These are phyloP conservation scores for Leptoclinus maculatus DNA, from an alignment of 2,797 vertebrate species.

Conservation along the genomic window DNA sequence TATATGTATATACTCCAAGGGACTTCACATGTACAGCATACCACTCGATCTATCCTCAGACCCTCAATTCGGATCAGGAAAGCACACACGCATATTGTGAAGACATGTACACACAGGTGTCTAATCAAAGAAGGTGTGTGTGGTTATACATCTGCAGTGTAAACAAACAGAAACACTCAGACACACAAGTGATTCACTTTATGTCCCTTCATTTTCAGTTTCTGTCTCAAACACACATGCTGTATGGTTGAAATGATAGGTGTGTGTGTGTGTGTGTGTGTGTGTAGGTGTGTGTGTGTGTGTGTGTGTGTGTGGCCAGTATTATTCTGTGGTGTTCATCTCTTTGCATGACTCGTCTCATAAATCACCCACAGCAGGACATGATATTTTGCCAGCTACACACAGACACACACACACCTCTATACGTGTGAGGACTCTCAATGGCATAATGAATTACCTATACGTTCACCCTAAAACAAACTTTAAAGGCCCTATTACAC, in stretches of 20 bases:
- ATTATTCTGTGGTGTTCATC: neutral
- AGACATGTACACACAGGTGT: neutral
- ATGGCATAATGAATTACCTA: neutral
- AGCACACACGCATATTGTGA: neutral
- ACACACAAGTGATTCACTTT: neutral
- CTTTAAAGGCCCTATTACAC: neutral
- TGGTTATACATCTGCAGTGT: neutral
- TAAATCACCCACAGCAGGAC: constrained; percentile 7
- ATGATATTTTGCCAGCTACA: neutral
- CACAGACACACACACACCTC: neutral
- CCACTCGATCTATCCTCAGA: neutral
- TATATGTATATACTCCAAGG: no score
- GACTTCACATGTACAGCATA: neutral
- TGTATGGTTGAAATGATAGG: neutral
- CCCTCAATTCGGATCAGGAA: no score
- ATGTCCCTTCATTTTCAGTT: neutral
- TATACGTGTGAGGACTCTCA: neutral
- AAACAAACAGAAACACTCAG: neutral
- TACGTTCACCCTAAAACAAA: neutral
- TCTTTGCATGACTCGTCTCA: neutral
- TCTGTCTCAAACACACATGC: neutral
- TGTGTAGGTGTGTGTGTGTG: no score
- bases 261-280: no score
- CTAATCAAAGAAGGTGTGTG: neutral
- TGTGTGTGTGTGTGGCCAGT: neutral